Percentiles rank a stretch among this genome's conserved stretches.
Conservation (phyloP, 2,888 invertebrate species). For the Chalcis sispes region DNA sequence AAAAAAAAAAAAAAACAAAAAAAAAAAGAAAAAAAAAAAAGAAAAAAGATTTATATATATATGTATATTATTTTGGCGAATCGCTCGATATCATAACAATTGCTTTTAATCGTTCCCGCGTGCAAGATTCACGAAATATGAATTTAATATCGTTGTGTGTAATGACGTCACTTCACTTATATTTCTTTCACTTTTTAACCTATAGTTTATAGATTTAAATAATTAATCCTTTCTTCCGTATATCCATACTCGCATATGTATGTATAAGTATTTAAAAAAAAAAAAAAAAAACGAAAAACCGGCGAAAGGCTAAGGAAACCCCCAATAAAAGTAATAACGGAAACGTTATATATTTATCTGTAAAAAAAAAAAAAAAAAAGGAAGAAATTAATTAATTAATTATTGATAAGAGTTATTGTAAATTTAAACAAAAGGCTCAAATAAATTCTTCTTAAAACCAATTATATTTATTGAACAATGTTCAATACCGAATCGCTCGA, state of each 20-base stretch:
- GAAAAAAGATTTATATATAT: constrained; percentile 1
- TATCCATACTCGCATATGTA: constrained; percentile 17
- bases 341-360: constrained; percentile 16
- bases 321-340: neutral
- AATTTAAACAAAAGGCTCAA: too few species aligned
- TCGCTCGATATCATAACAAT: constrained; percentile 19
- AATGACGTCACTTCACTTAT: constrained; percentile 40
- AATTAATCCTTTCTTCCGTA: constrained; percentile 44
- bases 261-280: constrained; percentile 31
- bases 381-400: too few species aligned
- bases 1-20: too few species aligned
- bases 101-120: constrained; percentile 26
- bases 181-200: constrained; percentile 33
- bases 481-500: too few species aligned
- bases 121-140: constrained; percentile 2
- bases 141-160: constrained; percentile 51
- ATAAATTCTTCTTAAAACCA: too few species aligned
- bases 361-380: constrained; percentile 9
- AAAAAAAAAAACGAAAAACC: constrained; percentile 2
- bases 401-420: too few species aligned
- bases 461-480: too few species aligned
- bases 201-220: constrained; percentile 24
- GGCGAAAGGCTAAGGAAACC: neutral
- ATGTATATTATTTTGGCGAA: constrained; percentile 23
- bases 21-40: too few species aligned